Percentiles rank a stretch among this genome's conserved stretches.
Evolutionary conservation across 1,140 invertebrate genomes (phyloP).

Genomic region (Drosophila kepulauana): DNA sequence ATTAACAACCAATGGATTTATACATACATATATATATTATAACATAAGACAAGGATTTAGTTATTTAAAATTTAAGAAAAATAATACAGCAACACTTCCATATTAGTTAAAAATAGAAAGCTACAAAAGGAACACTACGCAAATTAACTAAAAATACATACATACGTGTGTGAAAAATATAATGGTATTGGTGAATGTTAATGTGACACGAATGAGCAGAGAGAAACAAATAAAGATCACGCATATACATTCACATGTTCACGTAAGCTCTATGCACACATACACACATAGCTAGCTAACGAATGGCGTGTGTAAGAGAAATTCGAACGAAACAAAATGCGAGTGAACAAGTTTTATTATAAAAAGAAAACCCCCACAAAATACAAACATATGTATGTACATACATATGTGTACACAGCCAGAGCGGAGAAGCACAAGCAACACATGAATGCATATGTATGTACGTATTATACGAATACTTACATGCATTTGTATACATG

Average conservation of each 20-base stretch:
- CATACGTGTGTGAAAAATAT: constrained; percentile 4
- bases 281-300: constrained; percentile 7
- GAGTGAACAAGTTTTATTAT: constrained; percentile 34
- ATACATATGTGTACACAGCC: neutral
- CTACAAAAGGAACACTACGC: constrained; percentile 28
- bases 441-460: constrained; percentile 1
- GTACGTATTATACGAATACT: constrained; percentile 3
- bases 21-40: neutral
- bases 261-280: neutral
- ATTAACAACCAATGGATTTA: no score
- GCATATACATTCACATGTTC: constrained; percentile 1
- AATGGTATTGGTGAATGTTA: constrained; percentile 24
- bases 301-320: constrained; percentile 43
- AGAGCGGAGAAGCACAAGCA: constrained; percentile 11
- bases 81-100: neutral
- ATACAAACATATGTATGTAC: neutral
- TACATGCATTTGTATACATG: constrained; percentile 12
- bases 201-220: constrained; percentile 24
- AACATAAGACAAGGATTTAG: neutral
- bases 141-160: constrained; percentile 14
- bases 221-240: constrained; percentile 41
- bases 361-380: constrained; percentile 32
- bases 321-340: constrained; percentile 23
- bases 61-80: constrained; percentile 1
- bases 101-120: neutral